Conservation (phyloP, 2,113 vertebrate species). For the Terrapene triunguis region DNA sequence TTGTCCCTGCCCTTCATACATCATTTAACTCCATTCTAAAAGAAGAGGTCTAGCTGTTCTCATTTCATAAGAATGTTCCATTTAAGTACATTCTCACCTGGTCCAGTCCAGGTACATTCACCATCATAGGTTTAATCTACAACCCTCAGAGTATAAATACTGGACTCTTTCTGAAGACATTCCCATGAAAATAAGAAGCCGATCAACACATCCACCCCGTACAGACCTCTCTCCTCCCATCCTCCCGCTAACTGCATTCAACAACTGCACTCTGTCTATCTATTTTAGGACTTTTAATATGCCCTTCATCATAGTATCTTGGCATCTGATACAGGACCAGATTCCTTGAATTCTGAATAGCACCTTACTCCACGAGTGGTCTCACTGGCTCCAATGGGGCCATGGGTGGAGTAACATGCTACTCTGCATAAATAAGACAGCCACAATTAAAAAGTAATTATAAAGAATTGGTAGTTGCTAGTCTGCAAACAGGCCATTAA, state of each 20-base stretch:
- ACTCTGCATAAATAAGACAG: too few relatives aligned
- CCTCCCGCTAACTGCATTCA: background rate
- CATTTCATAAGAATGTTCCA: background rate
- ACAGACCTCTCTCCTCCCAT: background rate
- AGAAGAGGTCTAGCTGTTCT: background rate
- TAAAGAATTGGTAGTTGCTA: too few relatives aligned
- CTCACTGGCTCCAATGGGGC: too few relatives aligned
- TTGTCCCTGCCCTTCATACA: background rate
- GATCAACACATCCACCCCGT: background rate
- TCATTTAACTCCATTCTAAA: background rate
- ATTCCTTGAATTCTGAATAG: background rate
- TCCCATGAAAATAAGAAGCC: background rate
- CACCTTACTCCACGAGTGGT: background rate
- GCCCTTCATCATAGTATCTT: background rate
- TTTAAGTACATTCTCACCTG: background rate
- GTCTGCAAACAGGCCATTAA: too few relatives aligned
- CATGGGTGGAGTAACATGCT: too few relatives aligned
- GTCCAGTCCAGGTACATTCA: background rate
- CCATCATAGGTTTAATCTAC: background rate
- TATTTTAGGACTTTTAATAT: background rate
- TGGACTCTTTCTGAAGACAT: background rate
- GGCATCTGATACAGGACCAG: background rate
- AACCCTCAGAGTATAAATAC: rapidly evolving
- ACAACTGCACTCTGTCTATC: background rate
- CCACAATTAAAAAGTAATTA: too few relatives aligned